These are phyloP conservation scores for Hyalella azteca DNA, from an alignment of 2,888 invertebrate genomes.

Conservation along the genomic window DNA sequence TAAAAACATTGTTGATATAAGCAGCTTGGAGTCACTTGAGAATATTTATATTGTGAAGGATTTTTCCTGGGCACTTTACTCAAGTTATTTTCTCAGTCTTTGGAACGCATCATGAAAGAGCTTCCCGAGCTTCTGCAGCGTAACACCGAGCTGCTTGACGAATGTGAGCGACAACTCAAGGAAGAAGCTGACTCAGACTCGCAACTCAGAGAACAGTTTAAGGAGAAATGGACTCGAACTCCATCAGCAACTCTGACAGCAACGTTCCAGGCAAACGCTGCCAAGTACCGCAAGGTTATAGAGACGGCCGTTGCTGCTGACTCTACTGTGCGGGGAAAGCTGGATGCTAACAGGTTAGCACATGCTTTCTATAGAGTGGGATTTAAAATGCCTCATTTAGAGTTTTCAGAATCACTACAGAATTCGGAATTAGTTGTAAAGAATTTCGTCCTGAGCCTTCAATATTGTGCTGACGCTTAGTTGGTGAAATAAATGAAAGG, in stretches of 20 bases:
- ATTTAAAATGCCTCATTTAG: too few relatives aligned
- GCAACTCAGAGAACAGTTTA: slow-evolving; percentile 86
- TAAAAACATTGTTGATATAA: too few relatives aligned
- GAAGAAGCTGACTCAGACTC: slow-evolving; percentile 92
- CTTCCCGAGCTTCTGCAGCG: slow-evolving; percentile 88
- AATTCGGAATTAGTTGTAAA: too few relatives aligned
- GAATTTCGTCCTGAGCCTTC: too few relatives aligned
- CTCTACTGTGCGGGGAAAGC: slow-evolving; percentile 73
- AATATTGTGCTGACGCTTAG: too few relatives aligned
- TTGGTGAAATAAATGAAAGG: too few relatives aligned
- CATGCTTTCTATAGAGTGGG: too few relatives aligned
- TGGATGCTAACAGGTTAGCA: slow-evolving; percentile 67
- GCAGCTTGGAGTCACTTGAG: too few relatives aligned
- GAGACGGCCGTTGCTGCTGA: slow-evolving; percentile 76
- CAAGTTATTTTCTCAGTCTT: too few relatives aligned
- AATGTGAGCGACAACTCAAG: slow-evolving; percentile 82
- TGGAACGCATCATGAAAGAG: slow-evolving; percentile 79
- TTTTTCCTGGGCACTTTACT: too few relatives aligned
- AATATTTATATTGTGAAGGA: too few relatives aligned
- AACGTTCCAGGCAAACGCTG: slow-evolving; percentile 84
- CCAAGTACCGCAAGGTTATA: slow-evolving; percentile 87
- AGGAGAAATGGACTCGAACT: slow-evolving; percentile 89
- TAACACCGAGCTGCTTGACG: slow-evolving; percentile 93
- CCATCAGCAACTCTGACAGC: slow-evolving; percentile 86
- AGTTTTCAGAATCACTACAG: too few relatives aligned